Base-by-base conservation (phyloP, 2,113 vertebrate species). In the Rutilus rutilus region DNA sequence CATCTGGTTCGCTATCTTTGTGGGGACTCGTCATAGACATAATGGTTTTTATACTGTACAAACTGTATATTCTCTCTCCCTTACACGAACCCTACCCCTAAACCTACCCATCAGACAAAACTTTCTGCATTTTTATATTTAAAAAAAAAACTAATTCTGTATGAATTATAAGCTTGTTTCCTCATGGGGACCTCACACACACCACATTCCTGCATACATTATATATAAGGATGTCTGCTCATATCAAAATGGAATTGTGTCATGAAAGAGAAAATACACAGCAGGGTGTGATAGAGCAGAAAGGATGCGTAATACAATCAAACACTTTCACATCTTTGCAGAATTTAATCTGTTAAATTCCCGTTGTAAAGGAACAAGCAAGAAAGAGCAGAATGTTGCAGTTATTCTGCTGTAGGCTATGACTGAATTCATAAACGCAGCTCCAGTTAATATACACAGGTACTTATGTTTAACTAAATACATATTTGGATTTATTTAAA, bases 161-260 rank as follows among this genome's bases (percentile, higher is more conserved):
- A 36, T 36, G 36, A 36, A 5, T 36, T 36, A 36, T 5, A 36
- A 36, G 36, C 36, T 36, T 36, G 36, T 36, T 36, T 6, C 36
- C 36, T 36, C 36, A 36, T 1, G 36, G 36, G 33, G 33, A 33
- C 4, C 33, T 33, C 33, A 33, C 15, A 10, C 52, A 23, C 25
- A 4, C 30, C 39, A 83, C 15, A 83, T 83, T 39, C 7, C 21
- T 57, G 17, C 76, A 79, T 45, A 60, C 67, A 86, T 73, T 80
- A 86, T 80, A 78, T 36, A 86, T 85, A 33, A 60, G 39, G 8
- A 39, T 15, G 50, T 71, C 77, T 60, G 33, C 65, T 78, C 65
- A 45, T 21, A 86, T 80, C 77, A 30, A 69, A 60, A 86, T 47
- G 5, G 33, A 86, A 60, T 30, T 45, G 33, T 45, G 81, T 33